Base-by-base conservation (phyloP, 2,113 vertebrate species). In the Epinephelus fuscoguttatus region DNA sequence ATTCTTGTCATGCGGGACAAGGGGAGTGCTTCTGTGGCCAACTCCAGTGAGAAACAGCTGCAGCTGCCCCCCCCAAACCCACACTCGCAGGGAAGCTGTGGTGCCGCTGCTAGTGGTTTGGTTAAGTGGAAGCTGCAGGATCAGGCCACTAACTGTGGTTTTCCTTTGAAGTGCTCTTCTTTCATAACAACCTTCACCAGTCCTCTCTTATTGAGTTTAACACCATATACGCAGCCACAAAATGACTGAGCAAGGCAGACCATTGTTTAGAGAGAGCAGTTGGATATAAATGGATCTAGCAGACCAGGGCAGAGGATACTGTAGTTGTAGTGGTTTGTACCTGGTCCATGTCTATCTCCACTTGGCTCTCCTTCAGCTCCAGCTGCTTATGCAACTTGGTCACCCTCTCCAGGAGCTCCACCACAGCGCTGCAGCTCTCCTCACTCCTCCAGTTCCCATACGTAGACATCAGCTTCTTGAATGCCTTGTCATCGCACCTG, bases 401-500 rank as follows among this genome's bases (percentile, higher is more conserved):
- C 70, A 96, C 88, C 56, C 77, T 91, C 79, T 96, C 95, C 0
- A 94, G 57, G 14, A 96, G 93, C 88, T 96, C 95, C 17, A 71
- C 70, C 33, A 96, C 92, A 2, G 90, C 82, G 0, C 80, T 71
- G 78, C 92, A 82, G 0, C 89, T 92, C 77, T 96, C 90, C 0
- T 94, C 92, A 0, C 80, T 82, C 30, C 81, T 85, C 1, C 70
- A 87, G 74, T 77, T 94, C 18, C 94, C 93, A 4, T 95, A 93
- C 70, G 78, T 90, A 10, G 93, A 94, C 70, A 93, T 74, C 42
- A 97, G 88, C 84, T 92, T 96, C 79, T 90, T 95, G 85, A 96
- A 81, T 0, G 37, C 91, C 89, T 95, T 96, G 75, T 96, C 95
- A 52, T 97, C 96, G 45, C 96, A 97, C 63, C 98, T 98, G 57